Base-by-base conservation (phyloP, 2,888 invertebrate species). In the Tenthredo amoena region DNA sequence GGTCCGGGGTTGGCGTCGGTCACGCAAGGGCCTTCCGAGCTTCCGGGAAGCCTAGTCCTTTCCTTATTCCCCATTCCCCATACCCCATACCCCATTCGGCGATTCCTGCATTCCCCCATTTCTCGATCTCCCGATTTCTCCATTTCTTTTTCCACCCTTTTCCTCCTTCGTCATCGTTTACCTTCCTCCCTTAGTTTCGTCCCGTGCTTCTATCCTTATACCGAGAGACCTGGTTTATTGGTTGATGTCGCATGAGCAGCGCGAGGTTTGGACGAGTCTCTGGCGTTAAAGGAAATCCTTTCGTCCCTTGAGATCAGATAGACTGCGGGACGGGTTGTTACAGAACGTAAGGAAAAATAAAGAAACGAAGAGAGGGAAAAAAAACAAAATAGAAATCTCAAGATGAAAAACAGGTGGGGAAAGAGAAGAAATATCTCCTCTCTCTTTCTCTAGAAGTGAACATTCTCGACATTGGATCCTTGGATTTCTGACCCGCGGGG, bases 201-300 rank as follows among this genome's bases (percentile, higher is more conserved):
- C n/a, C 12, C 40, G n/a, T 37, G 55, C 26, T 26, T 15, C 37
- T 81, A 58, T n/a, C 26, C 34, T n/a, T 6, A 62, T 10, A 40
- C 55, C 55, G 7, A n/a, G 55, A 55, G 55, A n/a, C 55, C n/a
- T 55, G 81, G 40, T 81, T 58, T 58, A 58, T 81, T 62, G 37
- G 81, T 37, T 40, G 58, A 62, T 81, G 81, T 62, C 81, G 62
- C 81, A 81, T 77, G 77, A 76, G 79, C 58, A 21, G 58, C 31
- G 31, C 79, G 31, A 50, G 50, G 77, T 55, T 55, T 26, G 77
- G 50, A 77, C 50, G 47, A 15, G 47, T 77, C 50, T 81, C 62
- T 50, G 21, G 81, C 58, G 62, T 58, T 81, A 40, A 40, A 81
- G 58, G 81, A 81, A 81, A 81, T 81, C 58, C 81, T 81, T 81